These are phyloP conservation scores for Aphaenogaster floridana DNA, from an alignment of 1,140 invertebrate species.

Conservation along the genomic window DNA sequence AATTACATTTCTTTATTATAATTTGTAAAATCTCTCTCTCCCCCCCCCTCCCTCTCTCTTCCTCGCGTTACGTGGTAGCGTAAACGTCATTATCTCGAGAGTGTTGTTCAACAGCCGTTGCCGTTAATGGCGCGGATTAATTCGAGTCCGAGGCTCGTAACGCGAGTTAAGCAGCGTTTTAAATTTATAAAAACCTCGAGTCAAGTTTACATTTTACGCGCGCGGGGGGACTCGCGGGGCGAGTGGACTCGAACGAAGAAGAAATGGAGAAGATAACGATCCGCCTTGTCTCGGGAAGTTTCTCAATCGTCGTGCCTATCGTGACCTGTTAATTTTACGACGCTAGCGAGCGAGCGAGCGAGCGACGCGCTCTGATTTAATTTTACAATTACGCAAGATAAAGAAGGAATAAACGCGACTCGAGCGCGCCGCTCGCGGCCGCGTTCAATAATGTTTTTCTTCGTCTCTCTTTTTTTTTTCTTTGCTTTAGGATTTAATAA, in stretches of 20 bases:
- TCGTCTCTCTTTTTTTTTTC: constrained; percentile 6
- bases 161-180: constrained; percentile 25
- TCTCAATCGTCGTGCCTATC: constrained; percentile 5
- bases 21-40: neutral
- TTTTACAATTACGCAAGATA: constrained; percentile 52
- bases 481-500: constrained; percentile 69
- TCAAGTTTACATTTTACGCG: constrained; percentile 10
- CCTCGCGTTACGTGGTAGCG: neutral
- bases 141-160: constrained; percentile 40
- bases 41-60: neutral
- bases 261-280: neutral
- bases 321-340: constrained; percentile 42
- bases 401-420: constrained; percentile 20
- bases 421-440: neutral
- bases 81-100: constrained; percentile 40
- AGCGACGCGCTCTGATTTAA: constrained; percentile 40
- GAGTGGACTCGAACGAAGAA: neutral
- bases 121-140: constrained; percentile 46
- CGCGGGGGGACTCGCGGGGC: neutral
- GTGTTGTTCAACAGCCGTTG: constrained; percentile 32
- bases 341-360: neutral
- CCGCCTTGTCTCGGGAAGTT: neutral
- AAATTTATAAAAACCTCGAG: constrained; percentile 35
- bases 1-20: constrained; percentile 46
- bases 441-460: constrained; percentile 41